A percentile compares a stretch with the other conserved stretches of the same genome.
These are phyloP conservation scores for Pipistrellus kuhlii DNA, from an alignment of 2,797 vertebrate species.

Conservation along the genomic window DNA sequence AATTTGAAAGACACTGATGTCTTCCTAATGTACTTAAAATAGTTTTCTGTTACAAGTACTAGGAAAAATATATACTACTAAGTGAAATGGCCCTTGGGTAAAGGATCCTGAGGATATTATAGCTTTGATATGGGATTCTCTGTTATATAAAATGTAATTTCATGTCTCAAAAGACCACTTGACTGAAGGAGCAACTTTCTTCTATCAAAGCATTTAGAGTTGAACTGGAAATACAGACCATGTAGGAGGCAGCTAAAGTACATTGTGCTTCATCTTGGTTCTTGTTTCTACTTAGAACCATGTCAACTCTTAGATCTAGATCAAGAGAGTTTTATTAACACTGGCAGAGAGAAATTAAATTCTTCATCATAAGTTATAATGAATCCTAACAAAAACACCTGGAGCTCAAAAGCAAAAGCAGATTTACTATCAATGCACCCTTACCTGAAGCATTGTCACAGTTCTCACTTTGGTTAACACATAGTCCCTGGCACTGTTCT, in stretches of 20 bases:
- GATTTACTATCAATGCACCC: conserved; percentile 24
- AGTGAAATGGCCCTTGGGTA: neutral
- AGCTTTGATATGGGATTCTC: neutral
- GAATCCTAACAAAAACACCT: conserved; percentile 36
- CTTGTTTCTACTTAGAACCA: neutral
- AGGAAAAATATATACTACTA: neutral
- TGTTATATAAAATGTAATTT: neutral
- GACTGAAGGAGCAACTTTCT: neutral
- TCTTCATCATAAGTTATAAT: neutral
- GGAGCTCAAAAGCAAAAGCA: conserved; percentile 42
- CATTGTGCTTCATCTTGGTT: neutral
- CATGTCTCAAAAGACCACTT: neutral
- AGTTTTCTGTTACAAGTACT: neutral
- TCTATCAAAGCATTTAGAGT: neutral
- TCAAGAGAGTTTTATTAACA: conserved; percentile 8
- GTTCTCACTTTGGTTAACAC: neutral
- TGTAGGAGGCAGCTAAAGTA: neutral
- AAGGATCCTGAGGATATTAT: neutral
- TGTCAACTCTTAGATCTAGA: neutral
- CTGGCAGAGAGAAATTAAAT: conserved; percentile 18
- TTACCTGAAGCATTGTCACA: conserved; percentile 25
- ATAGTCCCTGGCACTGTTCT: neutral
- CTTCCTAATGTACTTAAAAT: conserved; percentile 22
- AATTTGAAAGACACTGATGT: conserved; percentile 1
- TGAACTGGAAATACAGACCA: conserved; percentile 13